These are phyloP conservation scores for Archivesica marissinica DNA, from an alignment of 1,140 invertebrate species.

Conservation along the genomic window DNA sequence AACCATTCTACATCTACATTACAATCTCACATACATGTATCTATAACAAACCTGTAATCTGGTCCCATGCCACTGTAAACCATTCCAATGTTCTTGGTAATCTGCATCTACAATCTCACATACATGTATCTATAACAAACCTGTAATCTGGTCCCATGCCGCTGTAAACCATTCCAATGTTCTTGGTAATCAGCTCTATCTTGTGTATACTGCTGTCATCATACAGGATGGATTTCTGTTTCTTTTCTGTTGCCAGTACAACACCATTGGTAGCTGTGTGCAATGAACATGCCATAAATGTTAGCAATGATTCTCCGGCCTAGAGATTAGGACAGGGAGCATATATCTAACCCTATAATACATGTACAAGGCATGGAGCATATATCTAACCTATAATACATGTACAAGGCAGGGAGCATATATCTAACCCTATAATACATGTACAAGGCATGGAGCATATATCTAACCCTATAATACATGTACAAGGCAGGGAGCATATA, in stretches of 20 bases:
- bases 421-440: no score
- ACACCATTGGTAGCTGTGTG: slow-evolving; percentile 87
- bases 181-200: slow-evolving; percentile 97
- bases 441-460: no score
- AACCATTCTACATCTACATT: slow-evolving; percentile 99
- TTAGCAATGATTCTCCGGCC: no score
- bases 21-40: not conserved
- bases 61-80: slow-evolving; percentile 95
- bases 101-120: slow-evolving; percentile 88
- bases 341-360: no score
- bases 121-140: slow-evolving; percentile 72
- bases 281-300: no score
- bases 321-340: no score
- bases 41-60: slow-evolving; percentile 86
- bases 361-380: no score
- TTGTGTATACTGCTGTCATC: slow-evolving; percentile 98
- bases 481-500: no score
- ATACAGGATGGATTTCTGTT: slow-evolving; percentile 98
- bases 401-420: no score
- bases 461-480: no score
- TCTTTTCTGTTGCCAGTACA: slow-evolving; percentile 99
- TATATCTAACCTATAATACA: no score
- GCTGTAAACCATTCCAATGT: slow-evolving; percentile 99
- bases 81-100: slow-evolving; percentile 98
- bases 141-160: slow-evolving; percentile 88